Conservation (phyloP, 2,113 vertebrate genomes). For the Melanerpes formicivorus region DNA sequence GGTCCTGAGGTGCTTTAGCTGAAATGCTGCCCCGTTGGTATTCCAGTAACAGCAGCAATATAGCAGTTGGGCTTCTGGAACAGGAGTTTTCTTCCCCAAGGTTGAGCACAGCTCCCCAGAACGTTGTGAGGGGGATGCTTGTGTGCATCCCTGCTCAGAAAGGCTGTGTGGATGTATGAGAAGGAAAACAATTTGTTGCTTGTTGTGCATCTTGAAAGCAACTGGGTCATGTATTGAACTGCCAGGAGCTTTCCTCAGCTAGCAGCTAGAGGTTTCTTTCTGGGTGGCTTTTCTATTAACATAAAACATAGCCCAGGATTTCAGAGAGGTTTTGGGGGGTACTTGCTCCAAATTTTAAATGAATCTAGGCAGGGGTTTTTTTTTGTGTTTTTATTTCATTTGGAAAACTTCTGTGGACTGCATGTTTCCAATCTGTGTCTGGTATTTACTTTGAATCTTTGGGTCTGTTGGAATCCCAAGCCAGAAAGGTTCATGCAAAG, state of each 20-base stretch:
- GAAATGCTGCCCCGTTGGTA: not conserved
- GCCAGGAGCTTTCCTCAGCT: not conserved
- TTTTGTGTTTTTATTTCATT: not conserved
- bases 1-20: not conserved
- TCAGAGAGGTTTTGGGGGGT: not conserved
- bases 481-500: conserved; percentile 34
- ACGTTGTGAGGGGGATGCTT: accelerated
- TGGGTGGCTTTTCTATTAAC: not conserved
- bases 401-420: conserved; percentile 4
- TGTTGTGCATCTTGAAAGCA: not conserved
- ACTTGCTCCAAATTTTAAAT: not conserved
- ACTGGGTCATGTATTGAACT: not conserved
- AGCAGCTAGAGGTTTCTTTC: not conserved
- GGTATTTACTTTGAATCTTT: conserved; percentile 29
- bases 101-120: accelerated
- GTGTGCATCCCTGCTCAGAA: not conserved
- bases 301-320: not conserved
- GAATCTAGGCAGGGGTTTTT: not conserved
- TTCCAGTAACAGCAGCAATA: not conserved
- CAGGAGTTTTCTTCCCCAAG: not conserved
- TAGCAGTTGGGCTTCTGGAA: not conserved
- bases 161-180: not conserved
- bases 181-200: not conserved
- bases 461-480: not conserved
- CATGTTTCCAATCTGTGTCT: not conserved